Evolutionary conservation across 1,140 invertebrate genomes (phyloP).

Genomic region (Zaprionus kolodkinae): DNA sequence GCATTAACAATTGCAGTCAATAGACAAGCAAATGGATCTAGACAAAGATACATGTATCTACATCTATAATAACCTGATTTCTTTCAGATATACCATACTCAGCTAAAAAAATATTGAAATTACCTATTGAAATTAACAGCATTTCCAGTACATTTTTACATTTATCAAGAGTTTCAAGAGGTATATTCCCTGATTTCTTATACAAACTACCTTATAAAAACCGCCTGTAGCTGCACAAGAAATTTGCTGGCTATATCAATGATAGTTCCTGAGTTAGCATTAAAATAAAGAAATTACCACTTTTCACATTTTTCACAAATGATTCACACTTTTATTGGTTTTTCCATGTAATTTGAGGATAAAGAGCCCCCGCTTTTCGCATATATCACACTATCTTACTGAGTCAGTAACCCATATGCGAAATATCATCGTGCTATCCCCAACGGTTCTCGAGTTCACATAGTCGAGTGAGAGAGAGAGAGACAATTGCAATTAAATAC

Average conservation of each 20-base stretch:
- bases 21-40: slow-evolving; percentile 22
- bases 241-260: not conserved
- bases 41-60: slow-evolving; percentile 2
- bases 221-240: not conserved
- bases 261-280: not conserved
- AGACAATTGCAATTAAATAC: slow-evolving; percentile 2
- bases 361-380: not conserved
- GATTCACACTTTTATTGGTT: not conserved
- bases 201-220: not conserved
- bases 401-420: not conserved
- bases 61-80: not conserved
- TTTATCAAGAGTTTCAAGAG: not conserved
- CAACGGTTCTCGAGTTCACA: slow-evolving; percentile 6
- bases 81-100: not conserved
- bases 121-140: not conserved
- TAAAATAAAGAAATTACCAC: too few relatives aligned
- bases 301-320: not conserved
- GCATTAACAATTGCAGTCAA: slow-evolving; percentile 30
- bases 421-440: not conserved
- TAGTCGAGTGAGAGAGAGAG: not conserved
- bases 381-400: not conserved
- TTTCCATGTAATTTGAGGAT: not conserved
- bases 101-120: not conserved
- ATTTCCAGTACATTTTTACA: not conserved
- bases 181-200: not conserved